Conservation (phyloP, 2,797 vertebrate genomes). For the Enteromius thamalakanensis region DNA sequence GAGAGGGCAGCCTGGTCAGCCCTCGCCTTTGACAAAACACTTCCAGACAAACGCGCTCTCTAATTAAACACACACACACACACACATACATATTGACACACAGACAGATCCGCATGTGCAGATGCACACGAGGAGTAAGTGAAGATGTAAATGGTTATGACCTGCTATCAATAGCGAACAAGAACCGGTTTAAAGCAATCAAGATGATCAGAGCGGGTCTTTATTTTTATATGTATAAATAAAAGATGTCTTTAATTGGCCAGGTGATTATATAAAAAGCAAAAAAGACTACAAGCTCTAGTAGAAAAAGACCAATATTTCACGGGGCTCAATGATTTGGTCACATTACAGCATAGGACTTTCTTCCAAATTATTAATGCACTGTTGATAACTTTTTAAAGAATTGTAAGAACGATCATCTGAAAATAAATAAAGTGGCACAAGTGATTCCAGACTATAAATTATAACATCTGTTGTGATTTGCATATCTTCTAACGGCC, state of each 20-base stretch:
- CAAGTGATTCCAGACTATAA: not conserved
- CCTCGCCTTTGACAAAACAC: conserved; percentile 53
- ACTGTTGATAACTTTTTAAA: not conserved
- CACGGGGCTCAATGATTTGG: not conserved
- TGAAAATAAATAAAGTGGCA: not conserved
- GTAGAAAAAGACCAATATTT: not conserved
- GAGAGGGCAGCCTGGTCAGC: conserved; percentile 59
- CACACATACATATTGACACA: conserved; percentile 33
- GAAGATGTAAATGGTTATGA: conserved; percentile 43
- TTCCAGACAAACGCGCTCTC: conserved; percentile 52
- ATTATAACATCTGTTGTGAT: not conserved
- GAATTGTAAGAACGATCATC: not conserved
- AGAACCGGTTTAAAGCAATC: conserved; percentile 12
- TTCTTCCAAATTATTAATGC: not conserved
- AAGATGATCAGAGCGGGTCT: not conserved
- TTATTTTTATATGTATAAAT: not conserved
- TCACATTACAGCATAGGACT: not conserved
- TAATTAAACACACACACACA: conserved; percentile 47
- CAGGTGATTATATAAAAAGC: not conserved
- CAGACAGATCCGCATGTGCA: conserved; percentile 10
- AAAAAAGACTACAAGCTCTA: not conserved
- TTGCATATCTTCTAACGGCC: not conserved
- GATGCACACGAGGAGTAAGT: conserved; percentile 25
- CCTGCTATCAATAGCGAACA: conserved; percentile 32
- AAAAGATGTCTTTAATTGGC: not conserved